These are phyloP conservation scores for Ectropis grisescens DNA, from an alignment of 1,140 invertebrate species.

Conservation along the genomic window DNA sequence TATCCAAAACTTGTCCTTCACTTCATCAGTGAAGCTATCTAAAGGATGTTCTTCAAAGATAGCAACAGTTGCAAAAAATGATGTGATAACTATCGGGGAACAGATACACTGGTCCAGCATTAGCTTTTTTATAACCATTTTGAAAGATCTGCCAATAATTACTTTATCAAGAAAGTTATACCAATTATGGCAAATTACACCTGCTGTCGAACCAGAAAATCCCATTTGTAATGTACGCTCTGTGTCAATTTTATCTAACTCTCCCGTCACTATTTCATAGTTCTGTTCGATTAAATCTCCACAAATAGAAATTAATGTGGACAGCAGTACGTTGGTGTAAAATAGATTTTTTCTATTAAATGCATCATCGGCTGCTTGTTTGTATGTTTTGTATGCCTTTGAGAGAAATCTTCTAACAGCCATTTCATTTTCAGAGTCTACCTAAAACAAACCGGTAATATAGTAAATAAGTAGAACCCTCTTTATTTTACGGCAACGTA, in stretches of 20 bases:
- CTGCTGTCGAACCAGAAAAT: constrained; percentile 80
- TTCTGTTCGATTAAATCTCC: constrained; percentile 88
- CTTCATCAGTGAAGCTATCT: constrained; percentile 75
- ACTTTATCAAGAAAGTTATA: constrained; percentile 72
- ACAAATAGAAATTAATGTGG: constrained; percentile 77
- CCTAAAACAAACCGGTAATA: constrained; percentile 20
- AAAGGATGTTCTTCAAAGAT: constrained; percentile 75
- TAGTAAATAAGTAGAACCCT: not conserved
- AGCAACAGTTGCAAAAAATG: constrained; percentile 84
- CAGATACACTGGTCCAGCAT: constrained; percentile 88
- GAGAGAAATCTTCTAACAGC: constrained; percentile 24
- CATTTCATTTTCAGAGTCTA: constrained; percentile 12
- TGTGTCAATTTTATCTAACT: constrained; percentile 73
- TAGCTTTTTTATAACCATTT: constrained; percentile 85
- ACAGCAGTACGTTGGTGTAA: constrained; percentile 85
- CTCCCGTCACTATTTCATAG: constrained; percentile 77
- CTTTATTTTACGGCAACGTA: constrained; percentile 16
- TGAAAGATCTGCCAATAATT: constrained; percentile 76
- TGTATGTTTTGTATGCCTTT: constrained; percentile 19
- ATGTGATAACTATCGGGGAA: constrained; percentile 84
- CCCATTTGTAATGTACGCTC: constrained; percentile 83
- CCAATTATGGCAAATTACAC: constrained; percentile 87
- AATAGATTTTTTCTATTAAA: constrained; percentile 82
- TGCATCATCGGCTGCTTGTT: constrained; percentile 25
- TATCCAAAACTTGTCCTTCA: constrained; percentile 80